These are phyloP conservation scores for Lytechinus variegatus DNA, from an alignment of 35 echinoderm and acorn worm genomes.

Conservation along the genomic window DNA sequence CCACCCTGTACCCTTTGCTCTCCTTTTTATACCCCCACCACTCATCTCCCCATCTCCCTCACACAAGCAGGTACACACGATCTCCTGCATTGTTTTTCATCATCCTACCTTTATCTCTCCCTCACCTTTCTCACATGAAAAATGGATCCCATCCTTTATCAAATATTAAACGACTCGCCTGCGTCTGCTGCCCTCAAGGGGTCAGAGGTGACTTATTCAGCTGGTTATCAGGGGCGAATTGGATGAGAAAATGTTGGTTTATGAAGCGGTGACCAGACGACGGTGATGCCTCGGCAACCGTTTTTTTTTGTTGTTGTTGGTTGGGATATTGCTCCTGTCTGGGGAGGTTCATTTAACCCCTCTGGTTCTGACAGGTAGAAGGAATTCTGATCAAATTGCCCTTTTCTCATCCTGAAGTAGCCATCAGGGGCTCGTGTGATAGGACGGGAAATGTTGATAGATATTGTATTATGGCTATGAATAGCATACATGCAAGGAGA, in stretches of 20 bases:
- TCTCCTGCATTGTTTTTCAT: background rate
- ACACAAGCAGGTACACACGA: no score
- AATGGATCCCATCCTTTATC: constrained; percentile 15
- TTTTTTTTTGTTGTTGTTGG: background rate
- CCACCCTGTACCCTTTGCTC: background rate
- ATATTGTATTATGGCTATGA: no score
- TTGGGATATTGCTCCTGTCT: background rate
- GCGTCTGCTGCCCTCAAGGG: background rate
- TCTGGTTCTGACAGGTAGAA: background rate
- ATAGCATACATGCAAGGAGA: no score
- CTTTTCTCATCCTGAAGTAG: background rate
- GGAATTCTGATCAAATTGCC: background rate
- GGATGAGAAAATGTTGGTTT: constrained; percentile 11
- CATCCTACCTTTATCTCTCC: background rate
- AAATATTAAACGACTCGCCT: constrained; percentile 26
- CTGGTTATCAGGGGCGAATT: background rate
- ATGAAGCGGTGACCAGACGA: background rate
- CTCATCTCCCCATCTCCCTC: background rate
- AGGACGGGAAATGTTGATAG: background rate
- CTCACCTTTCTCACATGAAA: background rate
- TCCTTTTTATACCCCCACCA: background rate
- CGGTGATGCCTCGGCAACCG: background rate
- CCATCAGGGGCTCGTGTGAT: background rate
- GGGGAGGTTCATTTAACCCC: background rate
- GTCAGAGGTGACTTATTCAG: constrained; percentile 10